Evolutionary conservation across 2,888 invertebrate genomes (phyloP).

Genomic region (Charanyca ferruginea): DNA sequence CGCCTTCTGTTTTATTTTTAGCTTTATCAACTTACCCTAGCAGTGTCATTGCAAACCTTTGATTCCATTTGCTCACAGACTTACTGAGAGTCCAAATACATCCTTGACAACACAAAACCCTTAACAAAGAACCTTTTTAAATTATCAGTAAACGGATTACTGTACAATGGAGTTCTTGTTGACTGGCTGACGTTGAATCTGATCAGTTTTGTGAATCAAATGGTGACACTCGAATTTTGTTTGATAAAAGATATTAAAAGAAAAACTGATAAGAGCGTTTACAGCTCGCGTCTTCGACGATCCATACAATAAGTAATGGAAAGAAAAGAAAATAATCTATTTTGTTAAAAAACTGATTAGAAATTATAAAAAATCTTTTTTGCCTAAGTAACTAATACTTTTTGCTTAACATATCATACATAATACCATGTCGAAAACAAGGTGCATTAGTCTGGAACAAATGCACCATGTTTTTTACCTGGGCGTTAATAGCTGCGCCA

Average conservation of each 20-base stretch:
- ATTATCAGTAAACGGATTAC: constrained; percentile 60
- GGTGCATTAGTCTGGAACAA: too few species aligned
- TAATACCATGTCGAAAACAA: too few species aligned
- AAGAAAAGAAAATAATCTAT: too few species aligned
- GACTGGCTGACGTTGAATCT: constrained; percentile 45
- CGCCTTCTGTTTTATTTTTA: constrained; percentile 20
- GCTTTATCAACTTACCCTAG: constrained; percentile 9
- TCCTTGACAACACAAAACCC: constrained; percentile 32
- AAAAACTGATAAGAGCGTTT: neutral
- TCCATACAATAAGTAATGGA: too few species aligned
- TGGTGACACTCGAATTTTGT: constrained; percentile 34
- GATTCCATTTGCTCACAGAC: constrained; percentile 56
- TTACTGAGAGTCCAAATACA: constrained; percentile 17
- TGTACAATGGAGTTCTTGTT: constrained; percentile 47
- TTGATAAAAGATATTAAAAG: constrained; percentile 31
- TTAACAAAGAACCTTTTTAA: constrained; percentile 42
- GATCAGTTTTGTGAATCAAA: constrained; percentile 50
- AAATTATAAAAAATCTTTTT: too few species aligned
- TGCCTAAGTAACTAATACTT: too few species aligned
- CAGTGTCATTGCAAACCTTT: constrained; percentile 16
- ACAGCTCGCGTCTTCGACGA: too few species aligned
- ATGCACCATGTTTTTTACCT: too few species aligned
- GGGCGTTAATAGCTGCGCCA: too few species aligned
- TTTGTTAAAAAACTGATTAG: too few species aligned
- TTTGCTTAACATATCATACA: too few species aligned